These are phyloP conservation scores for Allobates femoralis DNA, from an alignment of 2,797 vertebrate species.

Conservation along the genomic window DNA sequence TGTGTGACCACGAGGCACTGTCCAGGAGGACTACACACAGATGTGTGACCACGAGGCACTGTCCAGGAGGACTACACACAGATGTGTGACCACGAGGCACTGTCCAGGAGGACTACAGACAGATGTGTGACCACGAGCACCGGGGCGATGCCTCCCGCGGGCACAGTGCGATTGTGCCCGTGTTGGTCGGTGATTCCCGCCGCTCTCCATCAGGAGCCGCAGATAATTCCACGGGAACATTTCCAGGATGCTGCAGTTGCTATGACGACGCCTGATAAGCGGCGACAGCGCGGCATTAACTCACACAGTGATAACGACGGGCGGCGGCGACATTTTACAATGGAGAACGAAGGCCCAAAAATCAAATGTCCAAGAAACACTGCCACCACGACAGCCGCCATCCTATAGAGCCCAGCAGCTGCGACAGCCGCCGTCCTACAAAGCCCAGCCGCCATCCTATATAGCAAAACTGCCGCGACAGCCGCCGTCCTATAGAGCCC, in stretches of 20 bases:
- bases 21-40: not conserved
- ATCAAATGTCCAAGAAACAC: no score
- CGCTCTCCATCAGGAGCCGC: not conserved
- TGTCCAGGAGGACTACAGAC: no score
- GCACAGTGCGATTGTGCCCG: not conserved
- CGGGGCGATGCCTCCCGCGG: not conserved
- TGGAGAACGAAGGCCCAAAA: no score
- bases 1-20: not conserved
- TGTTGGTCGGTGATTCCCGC: not conserved
- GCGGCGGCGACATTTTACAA: not conserved
- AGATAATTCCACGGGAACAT: slow-evolving; percentile 7
- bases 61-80: no score
- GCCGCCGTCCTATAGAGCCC: no score
- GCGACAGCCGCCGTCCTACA: no score
- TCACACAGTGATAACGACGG: not conserved
- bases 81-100: not conserved
- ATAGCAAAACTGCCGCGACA: no score
- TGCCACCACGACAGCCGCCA: no score
- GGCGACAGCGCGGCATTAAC: not conserved
- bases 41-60: not conserved
- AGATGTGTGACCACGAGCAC: not conserved
- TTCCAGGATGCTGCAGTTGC: slow-evolving; percentile 30
- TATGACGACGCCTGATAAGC: slow-evolving; percentile 21
- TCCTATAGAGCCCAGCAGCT: no score
- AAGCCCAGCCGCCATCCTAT: no score